phyloP scores from a whole-genome alignment of 2,113 vertebrate species.

The Epinephelus fuscoguttatus region DNA sequence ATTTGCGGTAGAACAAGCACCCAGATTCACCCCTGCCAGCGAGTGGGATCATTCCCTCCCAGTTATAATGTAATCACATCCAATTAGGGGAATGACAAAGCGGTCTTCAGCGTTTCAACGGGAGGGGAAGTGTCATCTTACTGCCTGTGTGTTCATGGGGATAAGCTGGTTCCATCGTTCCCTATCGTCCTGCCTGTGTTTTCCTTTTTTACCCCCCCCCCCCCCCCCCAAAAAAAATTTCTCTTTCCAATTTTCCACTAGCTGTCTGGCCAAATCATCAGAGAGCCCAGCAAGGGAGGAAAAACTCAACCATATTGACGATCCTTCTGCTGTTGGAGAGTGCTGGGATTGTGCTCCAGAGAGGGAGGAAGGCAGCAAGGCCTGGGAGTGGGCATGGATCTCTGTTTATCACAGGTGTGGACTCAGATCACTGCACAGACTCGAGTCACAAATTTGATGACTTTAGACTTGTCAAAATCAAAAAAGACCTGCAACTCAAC shows the following conservation, averaged over 20 bases:
- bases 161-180: constrained; percentile 54
- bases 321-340: constrained; percentile 62
- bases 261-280: constrained; percentile 77
- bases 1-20: constrained; percentile 64
- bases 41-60: constrained; percentile 58
- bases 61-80: constrained; percentile 71
- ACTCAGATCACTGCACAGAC: too few relatives aligned
- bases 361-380: background rate
- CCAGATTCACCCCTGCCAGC: constrained; percentile 52
- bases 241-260: constrained; percentile 64
- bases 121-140: constrained; percentile 68
- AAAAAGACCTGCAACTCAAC: too few relatives aligned
- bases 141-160: constrained; percentile 44
- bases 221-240: constrained; percentile 12
- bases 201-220: constrained; percentile 39
- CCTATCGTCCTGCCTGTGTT: constrained; percentile 45
- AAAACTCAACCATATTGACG: constrained; percentile 70
- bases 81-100: constrained; percentile 75
- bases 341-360: constrained; percentile 57
- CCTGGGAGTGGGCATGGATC: background rate
- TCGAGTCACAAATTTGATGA: too few relatives aligned
- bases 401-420: too few relatives aligned
- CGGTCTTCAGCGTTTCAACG: constrained; percentile 43
- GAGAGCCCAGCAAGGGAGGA: constrained; percentile 59
- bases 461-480: too few relatives aligned